phyloP scores from a whole-genome alignment of 2,888 invertebrate genomes.

The Pandemis heparana region DNA sequence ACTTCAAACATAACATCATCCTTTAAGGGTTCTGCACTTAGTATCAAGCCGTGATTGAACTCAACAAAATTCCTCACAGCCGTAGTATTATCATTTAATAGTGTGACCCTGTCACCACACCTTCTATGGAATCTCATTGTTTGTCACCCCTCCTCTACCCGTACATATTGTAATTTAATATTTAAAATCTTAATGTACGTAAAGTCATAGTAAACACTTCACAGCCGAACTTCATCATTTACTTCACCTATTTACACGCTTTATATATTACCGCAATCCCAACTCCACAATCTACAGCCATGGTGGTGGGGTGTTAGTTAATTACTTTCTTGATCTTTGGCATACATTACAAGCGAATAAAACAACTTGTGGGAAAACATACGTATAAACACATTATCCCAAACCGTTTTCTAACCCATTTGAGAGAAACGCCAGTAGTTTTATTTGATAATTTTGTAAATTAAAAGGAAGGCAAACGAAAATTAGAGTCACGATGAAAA shows the following conservation, averaged over 20 bases:
- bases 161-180: conserved; percentile 30
- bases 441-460: conserved; percentile 34
- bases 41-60: conserved; percentile 95
- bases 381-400: conserved; percentile 16
- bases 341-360: conserved; percentile 9
- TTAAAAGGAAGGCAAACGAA: conserved; percentile 28
- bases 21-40: conserved; percentile 91
- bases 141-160: conserved; percentile 30
- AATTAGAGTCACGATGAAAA: conserved; percentile 24
- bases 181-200: conserved; percentile 27
- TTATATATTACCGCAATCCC: conserved; percentile 28
- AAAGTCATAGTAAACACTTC: conserved; percentile 28
- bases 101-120: conserved; percentile 93
- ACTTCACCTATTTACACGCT: conserved; percentile 34
- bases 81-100: conserved; percentile 93
- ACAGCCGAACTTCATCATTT: conserved; percentile 36
- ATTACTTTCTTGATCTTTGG: conserved; percentile 29
- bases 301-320: conserved; percentile 37
- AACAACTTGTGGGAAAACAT: background rate
- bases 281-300: conserved; percentile 31
- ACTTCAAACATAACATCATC: conserved; percentile 95
- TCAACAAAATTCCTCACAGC: conserved; percentile 92
- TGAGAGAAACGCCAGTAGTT: background rate
- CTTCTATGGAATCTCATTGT: conserved; percentile 90
- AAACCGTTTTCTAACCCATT: background rate